These are phyloP conservation scores for Cynodonichthys magdalenae DNA, from an alignment of 2,797 vertebrate species.

Conservation along the genomic window DNA sequence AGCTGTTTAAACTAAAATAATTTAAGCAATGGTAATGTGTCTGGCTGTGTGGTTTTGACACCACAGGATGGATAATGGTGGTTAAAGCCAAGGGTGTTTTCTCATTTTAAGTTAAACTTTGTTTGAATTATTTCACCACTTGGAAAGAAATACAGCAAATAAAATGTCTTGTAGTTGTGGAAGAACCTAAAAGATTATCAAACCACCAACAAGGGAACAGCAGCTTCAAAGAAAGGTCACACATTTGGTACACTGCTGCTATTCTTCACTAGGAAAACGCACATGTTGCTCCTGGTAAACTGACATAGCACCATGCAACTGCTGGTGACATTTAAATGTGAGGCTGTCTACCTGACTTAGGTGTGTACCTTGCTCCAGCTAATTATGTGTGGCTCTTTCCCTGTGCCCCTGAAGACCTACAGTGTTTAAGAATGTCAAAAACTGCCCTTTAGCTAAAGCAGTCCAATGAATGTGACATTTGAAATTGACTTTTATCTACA, in stretches of 20 bases:
- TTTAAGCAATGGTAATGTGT: not conserved
- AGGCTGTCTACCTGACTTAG: slow-evolving; percentile 56
- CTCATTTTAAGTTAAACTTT: not conserved
- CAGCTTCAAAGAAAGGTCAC: slow-evolving; percentile 60
- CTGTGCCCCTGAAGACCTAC: slow-evolving; percentile 42
- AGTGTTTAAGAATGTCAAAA: slow-evolving; percentile 65
- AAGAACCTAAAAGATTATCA: slow-evolving; percentile 9
- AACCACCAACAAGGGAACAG: slow-evolving; percentile 22
- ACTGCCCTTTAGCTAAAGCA: slow-evolving; percentile 58
- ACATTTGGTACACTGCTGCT: slow-evolving; percentile 19
- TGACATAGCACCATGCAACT: slow-evolving; percentile 47
- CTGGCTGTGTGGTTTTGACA: not conserved
- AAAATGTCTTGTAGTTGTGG: no score
- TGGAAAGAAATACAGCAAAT: no score
- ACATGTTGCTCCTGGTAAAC: slow-evolving; percentile 48
- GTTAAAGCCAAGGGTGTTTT: not conserved
- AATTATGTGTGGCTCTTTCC: slow-evolving; percentile 61
- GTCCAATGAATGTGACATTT: slow-evolving; percentile 66
- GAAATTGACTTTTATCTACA: slow-evolving; percentile 48
- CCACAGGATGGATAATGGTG: not conserved
- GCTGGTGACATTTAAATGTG: slow-evolving; percentile 75
- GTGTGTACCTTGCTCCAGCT: slow-evolving; percentile 49
- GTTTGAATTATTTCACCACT: not conserved
- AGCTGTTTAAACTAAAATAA: not conserved
- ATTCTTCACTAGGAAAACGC: slow-evolving; percentile 23